Percentiles rank a stretch among this genome's conserved stretches.
Conservation (phyloP, 1,140 invertebrate genomes). For the Papilio xuthus region DNA sequence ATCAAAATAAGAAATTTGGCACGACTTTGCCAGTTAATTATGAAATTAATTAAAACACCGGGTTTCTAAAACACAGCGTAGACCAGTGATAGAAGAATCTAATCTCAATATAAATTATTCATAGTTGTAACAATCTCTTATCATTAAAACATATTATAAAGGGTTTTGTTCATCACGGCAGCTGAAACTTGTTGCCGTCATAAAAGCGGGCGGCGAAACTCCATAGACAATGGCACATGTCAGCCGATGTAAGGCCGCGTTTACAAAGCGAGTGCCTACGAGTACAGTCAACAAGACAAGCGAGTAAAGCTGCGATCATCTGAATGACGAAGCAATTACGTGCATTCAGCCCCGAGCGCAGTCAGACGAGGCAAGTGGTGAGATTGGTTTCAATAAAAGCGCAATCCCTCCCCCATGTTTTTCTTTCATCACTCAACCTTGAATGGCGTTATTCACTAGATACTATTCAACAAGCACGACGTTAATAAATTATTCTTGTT, state of each 20-base stretch:
- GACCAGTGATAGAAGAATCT: background rate
- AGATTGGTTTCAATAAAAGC: constrained; percentile 81
- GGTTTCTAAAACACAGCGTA: background rate
- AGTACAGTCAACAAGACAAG: constrained; percentile 78
- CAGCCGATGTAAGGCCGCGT: constrained; percentile 66
- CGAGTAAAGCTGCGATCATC: constrained; percentile 73
- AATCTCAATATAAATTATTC: background rate
- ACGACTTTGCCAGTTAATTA: constrained; percentile 70
- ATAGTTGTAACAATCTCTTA: background rate
- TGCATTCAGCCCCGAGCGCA: constrained; percentile 73
- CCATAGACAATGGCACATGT: constrained; percentile 73
- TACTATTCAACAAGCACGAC: constrained; percentile 62
- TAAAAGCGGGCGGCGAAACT: constrained; percentile 67
- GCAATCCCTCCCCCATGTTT: constrained; percentile 76
- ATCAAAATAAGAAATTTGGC: constrained; percentile 66
- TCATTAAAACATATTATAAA: constrained; percentile 35
- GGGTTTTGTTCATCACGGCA: constrained; percentile 58
- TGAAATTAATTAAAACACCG: constrained; percentile 56
- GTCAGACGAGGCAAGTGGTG: constrained; percentile 76
- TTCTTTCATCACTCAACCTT: constrained; percentile 78
- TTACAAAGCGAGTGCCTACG: constrained; percentile 71
- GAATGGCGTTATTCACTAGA: constrained; percentile 73
- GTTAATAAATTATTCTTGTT: constrained; percentile 48
- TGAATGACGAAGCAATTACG: constrained; percentile 80
- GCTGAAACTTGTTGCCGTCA: constrained; percentile 75